A percentile compares a stretch with the other conserved stretches of the same genome.
Evolutionary conservation across 2,888 invertebrate species (phyloP).

Genomic region (Horisme vitalbata): DNA sequence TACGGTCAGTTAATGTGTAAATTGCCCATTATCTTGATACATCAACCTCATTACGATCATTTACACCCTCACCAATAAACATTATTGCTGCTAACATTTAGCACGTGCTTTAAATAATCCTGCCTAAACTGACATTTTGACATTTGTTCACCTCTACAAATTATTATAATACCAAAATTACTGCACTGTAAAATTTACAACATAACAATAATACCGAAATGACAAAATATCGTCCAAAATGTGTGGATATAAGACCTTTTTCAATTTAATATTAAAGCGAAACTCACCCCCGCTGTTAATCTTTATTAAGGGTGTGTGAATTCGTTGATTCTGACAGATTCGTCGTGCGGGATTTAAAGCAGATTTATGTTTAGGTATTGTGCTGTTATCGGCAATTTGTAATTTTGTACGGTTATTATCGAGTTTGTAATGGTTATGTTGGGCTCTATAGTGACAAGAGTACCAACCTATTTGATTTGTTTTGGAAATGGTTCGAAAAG

Average conservation of each 20-base stretch:
- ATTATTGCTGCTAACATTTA: conserved; percentile 30
- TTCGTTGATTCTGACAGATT: conserved; percentile 64
- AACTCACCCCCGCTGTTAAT: conserved; percentile 62
- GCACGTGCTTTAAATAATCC: conserved; percentile 41
- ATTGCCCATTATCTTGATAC: conserved; percentile 16
- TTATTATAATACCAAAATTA: conserved; percentile 40
- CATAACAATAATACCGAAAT: conserved; percentile 19
- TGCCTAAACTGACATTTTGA: conserved; percentile 39
- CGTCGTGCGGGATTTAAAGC: conserved; percentile 37
- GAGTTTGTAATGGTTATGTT: conserved; percentile 26
- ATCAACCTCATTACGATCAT: conserved; percentile 14
- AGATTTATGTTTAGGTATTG: conserved; percentile 36
- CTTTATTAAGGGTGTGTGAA: conserved; percentile 72
- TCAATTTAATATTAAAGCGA: conserved; percentile 36
- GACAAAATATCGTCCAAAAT: neutral
- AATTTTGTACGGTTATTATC: conserved; percentile 31
- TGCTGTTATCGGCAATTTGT: conserved; percentile 27
- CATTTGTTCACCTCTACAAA: conserved; percentile 46
- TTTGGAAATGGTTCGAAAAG: neutral
- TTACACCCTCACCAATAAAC: conserved; percentile 20
- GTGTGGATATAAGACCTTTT: conserved; percentile 40
- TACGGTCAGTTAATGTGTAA: no score
- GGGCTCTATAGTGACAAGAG: conserved; percentile 3
- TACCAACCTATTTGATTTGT: neutral
- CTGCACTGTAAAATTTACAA: conserved; percentile 42